phyloP scores from a whole-genome alignment of 1,140 invertebrate species.

The Manduca sexta region DNA sequence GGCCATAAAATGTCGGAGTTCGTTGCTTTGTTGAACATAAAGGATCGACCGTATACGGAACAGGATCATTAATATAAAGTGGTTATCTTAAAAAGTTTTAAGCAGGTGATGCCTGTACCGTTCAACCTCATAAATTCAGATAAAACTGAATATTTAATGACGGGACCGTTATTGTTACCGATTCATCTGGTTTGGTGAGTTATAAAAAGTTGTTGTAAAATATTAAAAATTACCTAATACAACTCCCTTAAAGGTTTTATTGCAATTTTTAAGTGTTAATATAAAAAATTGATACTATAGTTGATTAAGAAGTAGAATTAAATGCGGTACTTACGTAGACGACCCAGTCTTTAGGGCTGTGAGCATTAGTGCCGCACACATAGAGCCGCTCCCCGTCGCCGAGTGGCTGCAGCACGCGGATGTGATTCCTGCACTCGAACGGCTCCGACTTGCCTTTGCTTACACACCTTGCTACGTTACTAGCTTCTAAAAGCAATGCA shows the following conservation, averaged over 20 bases:
- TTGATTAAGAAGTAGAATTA: not conserved
- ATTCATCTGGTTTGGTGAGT: not conserved
- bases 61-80: constrained; percentile 9
- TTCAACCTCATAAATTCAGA: constrained; percentile 3
- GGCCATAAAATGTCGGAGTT: constrained; percentile 3
- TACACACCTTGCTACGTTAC: constrained; percentile 83
- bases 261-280: not conserved
- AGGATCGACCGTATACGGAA: constrained; percentile 3
- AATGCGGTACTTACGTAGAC: constrained; percentile 80
- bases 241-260: no score
- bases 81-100: constrained; percentile 6
- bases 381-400: constrained; percentile 85
- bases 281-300: not conserved
- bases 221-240: not conserved
- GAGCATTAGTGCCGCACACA: constrained; percentile 90
- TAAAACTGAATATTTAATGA: constrained; percentile 3
- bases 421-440: constrained; percentile 89
- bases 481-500: constrained; percentile 81
- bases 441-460: constrained; percentile 87
- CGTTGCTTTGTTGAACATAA: constrained; percentile 8
- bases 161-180: not conserved
- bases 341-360: constrained; percentile 89
- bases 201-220: not conserved
- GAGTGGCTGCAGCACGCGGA: constrained; percentile 87
- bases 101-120: constrained; percentile 1